Percentiles rank a stretch among this genome's conserved stretches.
These are phyloP conservation scores for Eurois occulta DNA, from an alignment of 2,888 invertebrate species.

Conservation along the genomic window DNA sequence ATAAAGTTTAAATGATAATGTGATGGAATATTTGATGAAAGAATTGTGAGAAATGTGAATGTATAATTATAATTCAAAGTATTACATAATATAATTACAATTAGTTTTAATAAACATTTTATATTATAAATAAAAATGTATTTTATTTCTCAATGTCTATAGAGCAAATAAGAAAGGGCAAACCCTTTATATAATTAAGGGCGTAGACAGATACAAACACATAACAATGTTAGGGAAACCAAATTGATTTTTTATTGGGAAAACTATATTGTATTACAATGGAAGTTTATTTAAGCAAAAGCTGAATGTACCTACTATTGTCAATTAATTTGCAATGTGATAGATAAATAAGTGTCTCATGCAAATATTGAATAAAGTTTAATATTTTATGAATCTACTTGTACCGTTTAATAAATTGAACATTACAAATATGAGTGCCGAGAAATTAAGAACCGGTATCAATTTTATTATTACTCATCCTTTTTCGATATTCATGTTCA, in stretches of 20 bases:
- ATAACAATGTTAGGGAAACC: neutral
- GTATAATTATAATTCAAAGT: constrained; percentile 48
- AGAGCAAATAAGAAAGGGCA: neutral
- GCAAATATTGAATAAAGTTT: neutral
- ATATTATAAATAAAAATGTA: constrained; percentile 38
- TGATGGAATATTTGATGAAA: constrained; percentile 20
- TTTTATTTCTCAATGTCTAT: constrained; percentile 48
- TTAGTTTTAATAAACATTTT: constrained; percentile 61
- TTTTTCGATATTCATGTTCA: neutral
- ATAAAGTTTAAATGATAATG: constrained; percentile 14
- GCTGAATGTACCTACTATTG: neutral
- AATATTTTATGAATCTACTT: neutral
- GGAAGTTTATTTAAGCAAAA: neutral
- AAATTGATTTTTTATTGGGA: neutral
- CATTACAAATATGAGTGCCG: neutral
- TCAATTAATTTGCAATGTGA: neutral
- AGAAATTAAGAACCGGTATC: neutral
- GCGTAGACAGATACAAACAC: neutral
- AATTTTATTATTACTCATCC: no score
- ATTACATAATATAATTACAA: constrained; percentile 20
- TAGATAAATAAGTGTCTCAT: neutral
- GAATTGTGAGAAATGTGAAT: constrained; percentile 27
- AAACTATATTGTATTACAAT: neutral
- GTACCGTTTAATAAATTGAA: neutral
- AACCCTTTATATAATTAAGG: neutral